These are phyloP conservation scores for Salticus scenicus DNA, from an alignment of 2,888 invertebrate species.

Conservation along the genomic window DNA sequence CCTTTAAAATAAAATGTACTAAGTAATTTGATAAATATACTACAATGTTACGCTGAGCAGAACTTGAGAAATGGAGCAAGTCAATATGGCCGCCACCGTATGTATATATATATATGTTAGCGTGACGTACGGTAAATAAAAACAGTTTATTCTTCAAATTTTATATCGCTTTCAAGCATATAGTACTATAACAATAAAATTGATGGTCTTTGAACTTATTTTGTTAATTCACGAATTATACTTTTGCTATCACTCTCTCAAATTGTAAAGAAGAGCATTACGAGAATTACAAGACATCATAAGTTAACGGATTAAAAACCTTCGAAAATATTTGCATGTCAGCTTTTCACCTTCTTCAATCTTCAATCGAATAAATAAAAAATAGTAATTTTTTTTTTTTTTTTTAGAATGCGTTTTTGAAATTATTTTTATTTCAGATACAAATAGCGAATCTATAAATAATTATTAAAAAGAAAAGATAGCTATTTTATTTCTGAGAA, in stretches of 20 bases:
- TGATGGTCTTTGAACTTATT: not conserved
- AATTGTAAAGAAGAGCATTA: slow-evolving; percentile 37
- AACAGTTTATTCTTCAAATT: not conserved
- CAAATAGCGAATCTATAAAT: too few species aligned
- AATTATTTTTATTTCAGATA: too few species aligned
- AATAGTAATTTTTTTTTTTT: too few species aligned
- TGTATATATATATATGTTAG: slow-evolving; percentile 42
- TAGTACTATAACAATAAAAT: not conserved
- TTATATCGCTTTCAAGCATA: not conserved
- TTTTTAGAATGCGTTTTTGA: too few species aligned
- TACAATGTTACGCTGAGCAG: slow-evolving; percentile 1
- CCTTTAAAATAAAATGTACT: not conserved
- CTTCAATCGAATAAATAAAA: not conserved
- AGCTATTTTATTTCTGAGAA: too few species aligned
- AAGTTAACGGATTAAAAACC: slow-evolving; percentile 66
- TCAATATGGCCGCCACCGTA: slow-evolving; percentile 67
- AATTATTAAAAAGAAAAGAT: too few species aligned
- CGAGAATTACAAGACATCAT: slow-evolving; percentile 55
- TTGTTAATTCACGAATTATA: not conserved
- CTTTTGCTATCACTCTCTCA: slow-evolving; percentile 34
- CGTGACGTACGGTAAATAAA: slow-evolving; percentile 46
- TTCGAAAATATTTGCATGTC: slow-evolving; percentile 64
- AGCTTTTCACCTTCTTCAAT: slow-evolving; percentile 10
- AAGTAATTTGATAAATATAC: not conserved
- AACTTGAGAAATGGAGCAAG: slow-evolving; percentile 26